Evolutionary conservation across 1,140 invertebrate species (phyloP).

Genomic region (Hyles vespertilio): DNA sequence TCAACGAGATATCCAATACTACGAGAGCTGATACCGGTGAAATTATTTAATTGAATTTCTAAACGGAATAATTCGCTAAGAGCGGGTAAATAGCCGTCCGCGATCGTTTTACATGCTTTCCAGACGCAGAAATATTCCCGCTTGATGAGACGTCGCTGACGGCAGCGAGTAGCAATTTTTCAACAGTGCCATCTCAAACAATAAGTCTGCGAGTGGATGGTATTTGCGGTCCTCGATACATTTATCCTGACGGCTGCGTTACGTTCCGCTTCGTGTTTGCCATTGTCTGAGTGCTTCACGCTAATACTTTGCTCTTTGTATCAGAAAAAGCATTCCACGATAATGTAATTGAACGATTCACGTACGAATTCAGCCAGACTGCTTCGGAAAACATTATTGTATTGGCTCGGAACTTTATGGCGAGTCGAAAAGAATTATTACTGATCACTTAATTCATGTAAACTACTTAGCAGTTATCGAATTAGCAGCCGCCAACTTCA

Average conservation of each 20-base stretch:
- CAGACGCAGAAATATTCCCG: conserved; percentile 13
- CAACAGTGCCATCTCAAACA: conserved; percentile 49
- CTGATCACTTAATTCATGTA: no score
- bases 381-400: no score
- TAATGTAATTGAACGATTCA: conserved; percentile 30
- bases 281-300: conserved; percentile 59
- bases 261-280: conserved; percentile 52
- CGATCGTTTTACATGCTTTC: conserved; percentile 2
- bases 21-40: conserved; percentile 34
- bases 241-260: conserved; percentile 48
- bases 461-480: no score
- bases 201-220: conserved; percentile 51
- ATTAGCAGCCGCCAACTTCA: no score
- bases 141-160: conserved; percentile 8
- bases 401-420: no score
- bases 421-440: no score
- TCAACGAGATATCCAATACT: conserved; percentile 47
- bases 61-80: conserved; percentile 1
- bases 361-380: not conserved
- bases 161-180: conserved; percentile 44
- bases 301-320: conserved; percentile 52
- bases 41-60: conserved; percentile 41
- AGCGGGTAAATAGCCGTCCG: not conserved
- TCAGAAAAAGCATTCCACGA: conserved; percentile 39
- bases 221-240: conserved; percentile 62